Evolutionary conservation across 2,888 invertebrate genomes (phyloP), one percentile per base, ranked within the genome.

Genomic region (Dryocosmus kuriphilus): DNA sequence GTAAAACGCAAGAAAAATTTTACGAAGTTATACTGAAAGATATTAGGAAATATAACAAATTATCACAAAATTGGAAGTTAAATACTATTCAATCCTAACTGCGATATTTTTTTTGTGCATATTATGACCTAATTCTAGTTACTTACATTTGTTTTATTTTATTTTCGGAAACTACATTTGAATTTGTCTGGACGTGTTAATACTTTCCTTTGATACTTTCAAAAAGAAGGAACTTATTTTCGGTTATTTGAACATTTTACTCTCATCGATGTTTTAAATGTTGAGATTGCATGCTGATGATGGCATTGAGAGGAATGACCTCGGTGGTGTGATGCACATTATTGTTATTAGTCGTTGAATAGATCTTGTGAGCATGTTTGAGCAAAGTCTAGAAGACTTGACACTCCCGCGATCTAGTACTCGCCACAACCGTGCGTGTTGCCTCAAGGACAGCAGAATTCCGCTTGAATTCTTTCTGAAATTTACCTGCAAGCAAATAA

Each of bases 391-490:
- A 8, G 73, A 74, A 4, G 77, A 79, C 76, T 62, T 41, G 75
- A 22, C 60, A 51, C 57, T 76, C 62, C 80, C 85, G 84, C 24
- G 85, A 86, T 71, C 51, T 83, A 86, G 61, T 89, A 86, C 62
- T 81, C 85, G 5, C 85, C 82, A 14, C 88, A 86, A 30, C 81
- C 79, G 24, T 77, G 84, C 9, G 82, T 83, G 71, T 46, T 76
- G 5, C 75, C 79, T 38, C 81, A 77, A 38, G 85, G 78, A 74
- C 90, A 90, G 77, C 89, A 88, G 80, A 92, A 2, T 91, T 91
- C 14, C 92, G 90, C 11, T 88, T 90, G 85, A 93, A 93, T 82
- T 92, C 92, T 80, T 91, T 91, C 4, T 92, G 92, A 86, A 92
- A 93, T 88, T 92, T 92, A 8, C 92, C 93, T 93, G 88, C 8